Evolutionary conservation across 2,888 invertebrate species (phyloP), one percentile per base, ranked within the genome.

Genomic region (Tenthredo scrophulariae): DNA sequence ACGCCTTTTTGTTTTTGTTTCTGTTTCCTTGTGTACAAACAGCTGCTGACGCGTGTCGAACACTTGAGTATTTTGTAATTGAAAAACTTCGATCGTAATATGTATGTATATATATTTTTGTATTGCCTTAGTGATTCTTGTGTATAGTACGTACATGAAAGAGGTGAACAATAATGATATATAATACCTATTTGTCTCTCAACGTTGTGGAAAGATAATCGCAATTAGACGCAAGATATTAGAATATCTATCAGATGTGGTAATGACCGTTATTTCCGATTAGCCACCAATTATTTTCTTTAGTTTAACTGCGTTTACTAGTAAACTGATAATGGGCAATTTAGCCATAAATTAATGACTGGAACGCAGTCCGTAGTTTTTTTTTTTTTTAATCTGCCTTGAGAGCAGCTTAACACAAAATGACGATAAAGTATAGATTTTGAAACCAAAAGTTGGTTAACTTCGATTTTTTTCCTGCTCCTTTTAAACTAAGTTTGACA

Each of bases 341-440:
- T 77, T 54, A 10, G 26, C 50, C 40, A 22, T 43, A 74, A 62
- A 80, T 50, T 58, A 13, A 40, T 40, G 62, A 80, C 62, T 58
- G 58, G 22, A 13, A 50, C 58, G 22, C 62, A 80, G 62, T 26
- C 26, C 54, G 18, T 62, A 80, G 13, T 62, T 80, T 33, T 54
- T 37, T 72, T 72, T 40, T 0, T 37, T 37, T 37, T 37, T 37
- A 0, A 33, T 33, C 40, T 40, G 10, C 5, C n/a, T 54, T n/a
- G 15, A 40, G 18, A 80, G 62, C 37, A 74, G 72, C 40, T 62
- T 7, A 33, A 62, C 62, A 80, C 40, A 22, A 50, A 62, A 80
- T 80, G 58, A 80, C 80, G 37, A 80, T 22, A 15, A 62, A 62
- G 62, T 62, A 62, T 80, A 80, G 62, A 80, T 80, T 80, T 80